Conservation (phyloP, 2,113 vertebrate species). For the Dipodomys merriami region DNA sequence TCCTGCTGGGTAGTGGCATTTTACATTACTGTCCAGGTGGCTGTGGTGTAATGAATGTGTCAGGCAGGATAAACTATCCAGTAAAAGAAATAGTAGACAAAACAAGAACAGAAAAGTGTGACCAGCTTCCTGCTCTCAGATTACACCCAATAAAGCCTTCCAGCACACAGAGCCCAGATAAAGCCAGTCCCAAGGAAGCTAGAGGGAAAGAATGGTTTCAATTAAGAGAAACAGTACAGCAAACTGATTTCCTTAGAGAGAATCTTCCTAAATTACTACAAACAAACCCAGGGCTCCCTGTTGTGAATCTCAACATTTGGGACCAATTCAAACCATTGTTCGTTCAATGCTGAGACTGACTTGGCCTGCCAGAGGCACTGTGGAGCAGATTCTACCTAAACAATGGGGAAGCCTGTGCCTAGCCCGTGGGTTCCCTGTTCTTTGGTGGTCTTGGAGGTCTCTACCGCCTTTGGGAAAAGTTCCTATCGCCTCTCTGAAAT, state of each 20-base stretch:
- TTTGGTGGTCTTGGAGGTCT: not conserved
- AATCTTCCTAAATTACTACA: slow-evolving; percentile 58
- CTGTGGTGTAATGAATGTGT: not conserved
- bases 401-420: not conserved
- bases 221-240: slow-evolving; percentile 45
- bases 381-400: not conserved
- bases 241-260: slow-evolving; percentile 53
- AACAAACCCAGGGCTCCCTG: slow-evolving; percentile 7
- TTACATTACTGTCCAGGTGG: not conserved
- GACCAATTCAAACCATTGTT: slow-evolving; percentile 62
- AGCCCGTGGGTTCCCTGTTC: not conserved
- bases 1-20: not conserved
- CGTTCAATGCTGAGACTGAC: slow-evolving; percentile 32
- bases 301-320: not conserved
- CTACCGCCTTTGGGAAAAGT: not conserved
- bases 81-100: slow-evolving; percentile 53
- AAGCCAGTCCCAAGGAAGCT: not conserved
- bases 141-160: slow-evolving; percentile 47
- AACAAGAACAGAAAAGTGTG: slow-evolving; percentile 14
- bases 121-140: slow-evolving; percentile 44
- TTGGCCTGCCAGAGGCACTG: not conserved
- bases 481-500: not conserved
- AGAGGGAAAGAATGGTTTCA: slow-evolving; percentile 58
- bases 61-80: not conserved
- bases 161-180: not conserved